Evolutionary conservation across 2,888 invertebrate genomes (phyloP), one percentile per base, ranked within the genome.

Genomic region (Athripsodes cinereus): DNA sequence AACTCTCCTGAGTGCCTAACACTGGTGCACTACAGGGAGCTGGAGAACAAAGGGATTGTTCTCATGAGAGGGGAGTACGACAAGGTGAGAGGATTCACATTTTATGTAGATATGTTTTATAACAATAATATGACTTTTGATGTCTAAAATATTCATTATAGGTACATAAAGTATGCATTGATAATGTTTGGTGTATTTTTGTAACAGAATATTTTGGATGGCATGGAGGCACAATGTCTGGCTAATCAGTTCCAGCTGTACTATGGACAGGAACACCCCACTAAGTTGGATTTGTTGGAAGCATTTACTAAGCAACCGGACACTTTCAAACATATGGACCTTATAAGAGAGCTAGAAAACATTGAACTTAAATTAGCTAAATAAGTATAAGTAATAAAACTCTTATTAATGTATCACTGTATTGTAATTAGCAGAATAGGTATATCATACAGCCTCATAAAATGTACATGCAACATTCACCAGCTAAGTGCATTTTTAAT

Each of bases 21-120:
- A 1, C 77, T 93, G 68, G 81, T 84, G 1, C 88, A 92, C 71
- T 94, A 89, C 67, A 82, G 84, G 0, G 93, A 94, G 69, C 76
- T 91, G 2, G 76, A 81, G 6, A 78, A 80, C 47, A 91, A 91
- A 69, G 87, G 84, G 2, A 76, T 93, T 46, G 81, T 94, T 11
- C 74, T 94, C 35, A 91, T 94, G 91, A 81, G 87, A 44, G 94
- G 93, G 16, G 92, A 93, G 71, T 93, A 84, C 70, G 92, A 94
- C 69, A 83, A 81, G 74, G 79, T 73, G 54, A 48, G n/a, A 13
- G 40, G 16, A 8, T 8, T 31, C 11, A 6, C 11, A 31, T n/a
- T n/a, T n/a, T n/a, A n/a, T n/a, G n/a, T n/a, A n/a, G n/a, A n/a
- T n/a, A n/a, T n/a, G n/a, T n/a, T n/a, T n/a, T n/a, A n/a, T n/a